A percentile compares a stretch with the other conserved stretches of the same genome.
Evolutionary conservation across 2,888 invertebrate species (phyloP).

Genomic region (Campaea margaritaria): DNA sequence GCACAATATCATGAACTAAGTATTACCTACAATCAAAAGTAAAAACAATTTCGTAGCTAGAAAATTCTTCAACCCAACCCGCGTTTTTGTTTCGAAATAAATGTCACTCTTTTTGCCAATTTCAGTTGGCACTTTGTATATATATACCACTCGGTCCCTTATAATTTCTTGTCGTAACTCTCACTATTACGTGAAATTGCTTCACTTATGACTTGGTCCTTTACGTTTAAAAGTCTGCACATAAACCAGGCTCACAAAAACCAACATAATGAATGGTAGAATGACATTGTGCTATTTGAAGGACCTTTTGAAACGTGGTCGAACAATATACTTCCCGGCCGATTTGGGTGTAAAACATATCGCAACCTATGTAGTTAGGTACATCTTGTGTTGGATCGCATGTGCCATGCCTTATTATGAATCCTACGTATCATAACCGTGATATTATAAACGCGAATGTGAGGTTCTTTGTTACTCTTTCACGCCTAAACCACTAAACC

Average conservation of each 20-base stretch:
- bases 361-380: no score
- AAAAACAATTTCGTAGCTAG: no score
- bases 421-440: no score
- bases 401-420: no score
- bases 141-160: slow-evolving; percentile 9
- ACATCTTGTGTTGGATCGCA: no score
- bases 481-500: no score
- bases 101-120: slow-evolving; percentile 6
- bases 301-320: slow-evolving; percentile 8
- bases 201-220: slow-evolving; percentile 25
- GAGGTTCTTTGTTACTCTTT: no score
- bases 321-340: background rate
- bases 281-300: slow-evolving; percentile 17
- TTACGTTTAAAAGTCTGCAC: slow-evolving; percentile 29
- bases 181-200: slow-evolving; percentile 15
- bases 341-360: no score
- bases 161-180: slow-evolving; percentile 20
- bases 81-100: slow-evolving; percentile 4
- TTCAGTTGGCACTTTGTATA: slow-evolving; percentile 3
- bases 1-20: no score
- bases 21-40: no score
- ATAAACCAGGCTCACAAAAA: slow-evolving; percentile 36
- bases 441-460: no score
- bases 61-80: no score
- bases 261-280: slow-evolving; percentile 17